Evolutionary conservation across 2,113 vertebrate species (phyloP).

Genomic region (Columba livia): DNA sequence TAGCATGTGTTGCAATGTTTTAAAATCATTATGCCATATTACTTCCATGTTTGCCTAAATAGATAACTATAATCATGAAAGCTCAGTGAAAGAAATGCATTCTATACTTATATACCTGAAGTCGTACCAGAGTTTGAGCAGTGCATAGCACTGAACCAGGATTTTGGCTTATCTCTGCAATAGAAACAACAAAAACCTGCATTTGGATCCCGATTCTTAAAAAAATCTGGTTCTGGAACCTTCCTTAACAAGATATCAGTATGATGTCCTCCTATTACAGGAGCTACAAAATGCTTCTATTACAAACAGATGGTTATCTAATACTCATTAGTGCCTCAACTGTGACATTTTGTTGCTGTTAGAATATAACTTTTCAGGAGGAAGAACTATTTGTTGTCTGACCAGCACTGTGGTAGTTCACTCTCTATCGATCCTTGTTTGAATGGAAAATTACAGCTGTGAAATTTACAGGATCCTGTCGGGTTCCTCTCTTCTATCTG

Average conservation of each 20-base stretch:
- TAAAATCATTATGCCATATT: constrained; percentile 37
- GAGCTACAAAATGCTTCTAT: background rate
- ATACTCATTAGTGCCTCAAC: constrained; percentile 68
- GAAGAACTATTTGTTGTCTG: constrained; percentile 68
- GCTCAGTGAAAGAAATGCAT: background rate
- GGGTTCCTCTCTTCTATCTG: constrained; percentile 7
- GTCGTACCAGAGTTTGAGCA: background rate
- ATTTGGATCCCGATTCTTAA: background rate
- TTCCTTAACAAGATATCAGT: background rate
- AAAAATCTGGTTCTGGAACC: background rate
- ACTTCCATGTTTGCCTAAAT: background rate
- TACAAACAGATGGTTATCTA: constrained; percentile 70
- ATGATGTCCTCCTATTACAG: background rate
- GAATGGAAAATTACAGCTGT: constrained; percentile 66
- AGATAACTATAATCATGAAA: background rate
- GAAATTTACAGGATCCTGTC: constrained; percentile 21
- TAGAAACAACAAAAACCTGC: background rate
- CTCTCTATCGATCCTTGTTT: constrained; percentile 40
- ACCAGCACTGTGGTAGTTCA: constrained; percentile 47
- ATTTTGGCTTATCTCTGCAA: background rate
- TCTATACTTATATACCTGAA: background rate
- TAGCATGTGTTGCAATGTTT: constrained; percentile 53
- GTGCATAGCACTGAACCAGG: background rate
- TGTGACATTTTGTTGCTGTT: constrained; percentile 69
- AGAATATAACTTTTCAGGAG: constrained; percentile 69